Evolutionary conservation across 2,888 invertebrate species (phyloP), one percentile per base, ranked within the genome.

Genomic region (Rhamphomyia laevipes): DNA sequence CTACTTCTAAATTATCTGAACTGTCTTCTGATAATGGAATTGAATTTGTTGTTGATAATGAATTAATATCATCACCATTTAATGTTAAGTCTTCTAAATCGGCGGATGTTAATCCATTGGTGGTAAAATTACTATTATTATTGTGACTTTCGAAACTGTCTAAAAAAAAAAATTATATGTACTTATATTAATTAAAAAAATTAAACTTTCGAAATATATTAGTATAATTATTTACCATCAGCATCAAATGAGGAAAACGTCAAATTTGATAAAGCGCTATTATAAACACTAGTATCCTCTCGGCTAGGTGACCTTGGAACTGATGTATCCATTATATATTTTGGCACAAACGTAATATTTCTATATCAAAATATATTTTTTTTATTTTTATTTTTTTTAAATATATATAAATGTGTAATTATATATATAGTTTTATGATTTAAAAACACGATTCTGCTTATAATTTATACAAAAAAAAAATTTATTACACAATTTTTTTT

Each of bases 1-100:
- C 67, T 31, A 67, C 67, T 55, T 70, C 69, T 16, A 66, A 64
- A 50, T 63, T 62, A 47, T 69, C 66, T 4, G 61, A 64, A 51
- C 67, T 68, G 53, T 68, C 67, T 5, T 18, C 23, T n/a, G 42
- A 42, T 42, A 42, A 42, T 9, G 21, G 42, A n/a, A 42, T 15
- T 15, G 42, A 42, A 27, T 23, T 42, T 6, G 21, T 42, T n/a
- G n/a, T 48, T 52, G 58, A 58, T 54, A 61, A 66, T 40, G 64
- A 59, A 46, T 61, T 60, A 10, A 27, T 15, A 23, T 42, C 42
- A 16, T 33, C 40, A 37, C 55, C 56, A 37, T 61, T 63, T 42
- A 61, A 52, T 33, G 57, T 57, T 54, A 55, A 54, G 52, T 58
- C 60, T 52, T 58, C 60, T 47, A 59, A 56, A 50, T 63, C 61